Conservation (phyloP, 2,888 invertebrate genomes). For the Dioctria rufipes region DNA sequence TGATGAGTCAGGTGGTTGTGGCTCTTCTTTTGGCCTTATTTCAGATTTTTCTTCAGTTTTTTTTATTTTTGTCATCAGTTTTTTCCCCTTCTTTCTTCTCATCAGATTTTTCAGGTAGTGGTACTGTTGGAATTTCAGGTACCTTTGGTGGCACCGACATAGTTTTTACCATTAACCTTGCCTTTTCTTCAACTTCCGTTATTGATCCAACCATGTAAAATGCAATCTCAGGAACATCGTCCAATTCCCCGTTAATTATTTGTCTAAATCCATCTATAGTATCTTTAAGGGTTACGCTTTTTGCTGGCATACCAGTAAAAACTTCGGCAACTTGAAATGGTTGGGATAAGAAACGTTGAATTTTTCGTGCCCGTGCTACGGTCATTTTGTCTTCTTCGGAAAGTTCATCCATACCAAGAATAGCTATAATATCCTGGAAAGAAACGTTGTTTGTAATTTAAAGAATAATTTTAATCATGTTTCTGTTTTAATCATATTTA, state of each 20-base stretch:
- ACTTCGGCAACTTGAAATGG: conserved; percentile 95
- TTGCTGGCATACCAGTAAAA: conserved; percentile 93
- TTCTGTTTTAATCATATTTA: not conserved
- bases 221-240: conserved; percentile 94
- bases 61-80: not conserved
- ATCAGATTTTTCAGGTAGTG: not conserved
- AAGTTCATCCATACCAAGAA: conserved; percentile 94
- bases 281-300: conserved; percentile 88
- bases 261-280: conserved; percentile 92
- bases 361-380: conserved; percentile 94
- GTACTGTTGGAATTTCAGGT: conserved; percentile 6
- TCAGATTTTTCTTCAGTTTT: not conserved
- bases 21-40: too few species aligned
- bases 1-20: too few species aligned
- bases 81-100: not conserved
- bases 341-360: conserved; percentile 94
- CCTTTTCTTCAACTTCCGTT: conserved; percentile 89
- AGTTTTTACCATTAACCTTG: conserved; percentile 73
- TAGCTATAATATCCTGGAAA: conserved; percentile 89
- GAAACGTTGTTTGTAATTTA: not conserved
- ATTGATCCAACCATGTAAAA: conserved; percentile 98
- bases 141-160: not conserved
- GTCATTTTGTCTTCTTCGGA: conserved; percentile 96
- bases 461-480: not conserved
- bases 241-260: conserved; percentile 87